phyloP scores from a whole-genome alignment of 2,797 vertebrate genomes.

The Cynodonichthys magdalenae region DNA sequence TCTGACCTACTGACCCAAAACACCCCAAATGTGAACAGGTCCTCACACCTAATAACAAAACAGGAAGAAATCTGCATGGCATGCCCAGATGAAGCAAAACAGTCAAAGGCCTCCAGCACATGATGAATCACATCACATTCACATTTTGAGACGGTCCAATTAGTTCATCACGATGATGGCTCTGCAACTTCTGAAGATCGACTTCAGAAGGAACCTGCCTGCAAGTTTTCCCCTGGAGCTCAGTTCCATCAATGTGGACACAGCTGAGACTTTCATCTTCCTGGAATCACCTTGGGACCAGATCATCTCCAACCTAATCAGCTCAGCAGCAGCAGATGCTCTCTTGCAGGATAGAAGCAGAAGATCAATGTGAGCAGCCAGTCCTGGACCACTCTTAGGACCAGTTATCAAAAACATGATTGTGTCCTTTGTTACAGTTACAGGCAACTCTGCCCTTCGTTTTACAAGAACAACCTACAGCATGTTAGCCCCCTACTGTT shows the following conservation, averaged over 20 bases:
- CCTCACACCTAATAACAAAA: conserved; percentile 53
- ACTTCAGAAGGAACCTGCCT: conserved; percentile 14
- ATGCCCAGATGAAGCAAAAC: conserved; percentile 26
- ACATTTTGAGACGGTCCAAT: conserved; percentile 3
- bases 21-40: conserved; percentile 65
- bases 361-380: conserved; percentile 33
- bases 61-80: conserved; percentile 37
- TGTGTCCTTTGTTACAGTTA: conserved; percentile 29
- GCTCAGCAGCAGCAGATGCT: conserved; percentile 38
- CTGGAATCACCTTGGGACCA: conserved; percentile 32
- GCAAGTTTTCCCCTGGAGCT: conserved; percentile 21
- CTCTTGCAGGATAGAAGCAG: conserved; percentile 1
- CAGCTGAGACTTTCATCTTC: conserved; percentile 51
- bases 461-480: conserved; percentile 37
- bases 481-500: conserved; percentile 44
- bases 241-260: conserved; percentile 29
- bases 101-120: conserved; percentile 3
- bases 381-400: not conserved
- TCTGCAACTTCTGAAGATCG: not conserved
- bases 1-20: conserved; percentile 69
- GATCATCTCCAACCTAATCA: conserved; percentile 48
- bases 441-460: conserved; percentile 21
- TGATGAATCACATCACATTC: conserved; percentile 3
- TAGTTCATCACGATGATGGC: not conserved
- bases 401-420: conserved; percentile 38